phyloP scores from a whole-genome alignment of 2,888 invertebrate species.

The Cerceris ruficornis region DNA sequence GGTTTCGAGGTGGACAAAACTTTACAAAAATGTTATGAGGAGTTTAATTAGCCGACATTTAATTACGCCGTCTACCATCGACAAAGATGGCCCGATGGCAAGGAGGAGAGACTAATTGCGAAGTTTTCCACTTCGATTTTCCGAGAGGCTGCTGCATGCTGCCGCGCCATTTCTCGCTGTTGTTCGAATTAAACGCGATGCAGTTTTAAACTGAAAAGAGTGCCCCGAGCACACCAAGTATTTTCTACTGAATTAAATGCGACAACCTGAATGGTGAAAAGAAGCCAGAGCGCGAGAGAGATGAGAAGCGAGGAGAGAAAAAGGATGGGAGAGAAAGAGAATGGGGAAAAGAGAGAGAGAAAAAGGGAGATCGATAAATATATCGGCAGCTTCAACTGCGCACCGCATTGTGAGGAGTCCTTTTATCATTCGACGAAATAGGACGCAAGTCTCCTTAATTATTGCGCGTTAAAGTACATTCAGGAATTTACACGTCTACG shows the following conservation, averaged over 20 bases:
- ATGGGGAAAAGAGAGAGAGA: too few relatives aligned
- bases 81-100: slow-evolving; percentile 51
- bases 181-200: slow-evolving; percentile 72
- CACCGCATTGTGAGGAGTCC: not conserved
- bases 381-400: slow-evolving; percentile 29
- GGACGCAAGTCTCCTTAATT: slow-evolving; percentile 5
- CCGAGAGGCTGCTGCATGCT: slow-evolving; percentile 66
- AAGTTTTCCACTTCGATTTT: slow-evolving; percentile 75
- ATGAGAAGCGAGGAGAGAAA: too few relatives aligned
- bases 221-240: slow-evolving; percentile 63
- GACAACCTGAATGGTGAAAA: slow-evolving; percentile 63
- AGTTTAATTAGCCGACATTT: slow-evolving; percentile 77
- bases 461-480: not conserved
- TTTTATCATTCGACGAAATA: not conserved
- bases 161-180: slow-evolving; percentile 68
- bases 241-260: slow-evolving; percentile 67
- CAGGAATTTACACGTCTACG: not conserved
- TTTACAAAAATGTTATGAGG: slow-evolving; percentile 80
- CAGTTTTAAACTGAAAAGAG: slow-evolving; percentile 70
- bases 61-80: slow-evolving; percentile 70
- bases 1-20: slow-evolving; percentile 63
- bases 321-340: too few relatives aligned
- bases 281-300: slow-evolving; percentile 39
- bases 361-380: slow-evolving; percentile 59
- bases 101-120: slow-evolving; percentile 72